Conservation (phyloP, 2,888 invertebrate species). For the Scrobipalpa costella region DNA sequence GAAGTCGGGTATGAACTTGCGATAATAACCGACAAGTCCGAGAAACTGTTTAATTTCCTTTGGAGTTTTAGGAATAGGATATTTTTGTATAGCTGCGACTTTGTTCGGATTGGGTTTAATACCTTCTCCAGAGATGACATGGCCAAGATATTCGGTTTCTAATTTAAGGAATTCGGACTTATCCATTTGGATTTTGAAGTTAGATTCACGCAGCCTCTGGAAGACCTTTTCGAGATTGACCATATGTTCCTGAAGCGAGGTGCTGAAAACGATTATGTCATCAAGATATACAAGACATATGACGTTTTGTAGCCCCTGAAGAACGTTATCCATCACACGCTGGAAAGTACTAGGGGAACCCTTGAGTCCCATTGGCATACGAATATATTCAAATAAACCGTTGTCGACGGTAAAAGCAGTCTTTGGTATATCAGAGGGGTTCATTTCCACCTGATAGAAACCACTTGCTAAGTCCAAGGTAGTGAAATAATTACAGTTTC, state of each 20-base stretch:
- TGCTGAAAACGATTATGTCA: neutral
- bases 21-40: neutral
- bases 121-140: neutral
- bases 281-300: neutral
- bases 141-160: constrained; percentile 15
- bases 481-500: too few relatives aligned
- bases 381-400: neutral
- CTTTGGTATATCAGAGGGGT: neutral
- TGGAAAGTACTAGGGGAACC: neutral
- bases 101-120: constrained; percentile 5
- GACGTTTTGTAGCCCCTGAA: neutral
- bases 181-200: too few relatives aligned
- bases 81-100: neutral
- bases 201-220: too few relatives aligned
- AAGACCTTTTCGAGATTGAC: too few relatives aligned
- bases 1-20: too few relatives aligned
- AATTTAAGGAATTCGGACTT: too few relatives aligned
- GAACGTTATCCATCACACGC: constrained; percentile 13
- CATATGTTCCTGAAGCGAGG: neutral
- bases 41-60: constrained; percentile 4
- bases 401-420: constrained; percentile 4
- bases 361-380: constrained; percentile 3
- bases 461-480: too few relatives aligned
- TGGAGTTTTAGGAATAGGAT: constrained; percentile 15
- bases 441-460: too few relatives aligned